phyloP scores from a whole-genome alignment of 2,113 vertebrate species.

The Barbus barbus region DNA sequence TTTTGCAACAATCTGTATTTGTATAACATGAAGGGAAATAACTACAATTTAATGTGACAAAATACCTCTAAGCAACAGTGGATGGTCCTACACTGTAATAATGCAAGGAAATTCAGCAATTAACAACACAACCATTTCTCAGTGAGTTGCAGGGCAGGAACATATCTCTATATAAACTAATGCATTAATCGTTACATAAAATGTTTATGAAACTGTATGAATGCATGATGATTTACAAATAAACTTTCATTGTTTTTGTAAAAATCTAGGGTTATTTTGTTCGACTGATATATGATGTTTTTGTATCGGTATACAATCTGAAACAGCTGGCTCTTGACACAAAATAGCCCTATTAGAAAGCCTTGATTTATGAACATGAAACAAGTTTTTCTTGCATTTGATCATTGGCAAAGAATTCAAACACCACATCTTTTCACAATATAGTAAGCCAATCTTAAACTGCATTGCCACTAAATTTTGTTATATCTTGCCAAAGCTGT shows the following conservation, averaged over 20 bases:
- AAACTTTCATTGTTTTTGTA: background rate
- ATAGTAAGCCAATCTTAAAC: background rate
- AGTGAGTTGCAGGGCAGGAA: too few species aligned
- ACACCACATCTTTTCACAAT: background rate
- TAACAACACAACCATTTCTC: background rate
- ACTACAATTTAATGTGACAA: background rate
- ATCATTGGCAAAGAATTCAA: background rate
- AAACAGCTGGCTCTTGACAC: background rate
- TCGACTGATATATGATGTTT: background rate
- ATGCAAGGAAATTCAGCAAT: background rate
- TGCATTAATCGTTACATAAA: background rate
- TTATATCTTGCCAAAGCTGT: background rate
- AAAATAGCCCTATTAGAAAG: background rate
- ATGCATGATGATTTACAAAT: background rate
- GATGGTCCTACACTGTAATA: background rate
- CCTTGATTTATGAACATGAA: background rate
- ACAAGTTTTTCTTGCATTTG: background rate
- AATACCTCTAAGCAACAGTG: background rate
- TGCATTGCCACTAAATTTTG: background rate
- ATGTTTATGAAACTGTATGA: background rate
- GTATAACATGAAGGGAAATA: background rate
- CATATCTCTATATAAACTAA: background rate
- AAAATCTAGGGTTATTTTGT: background rate
- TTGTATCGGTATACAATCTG: background rate
- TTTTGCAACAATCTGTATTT: background rate